Evolutionary conservation across 1,140 invertebrate species (phyloP), one percentile per base, ranked within the genome.

Genomic region (Paralvinella palmiformis): DNA sequence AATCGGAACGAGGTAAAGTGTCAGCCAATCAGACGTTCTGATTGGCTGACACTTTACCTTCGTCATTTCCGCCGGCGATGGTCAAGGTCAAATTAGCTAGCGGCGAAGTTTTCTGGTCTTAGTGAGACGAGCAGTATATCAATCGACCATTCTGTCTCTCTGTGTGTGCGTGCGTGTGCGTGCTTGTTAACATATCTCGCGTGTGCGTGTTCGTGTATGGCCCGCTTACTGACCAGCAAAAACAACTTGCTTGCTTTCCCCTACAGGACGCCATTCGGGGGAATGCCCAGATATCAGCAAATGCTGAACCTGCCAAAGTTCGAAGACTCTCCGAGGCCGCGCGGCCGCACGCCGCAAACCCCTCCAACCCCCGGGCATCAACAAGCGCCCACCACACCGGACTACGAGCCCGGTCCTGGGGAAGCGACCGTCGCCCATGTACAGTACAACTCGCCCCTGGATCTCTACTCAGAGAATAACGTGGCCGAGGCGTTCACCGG

Each of bases 351-450:
- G 53, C 53, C 64, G 31, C 62, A 60, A 57, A 64, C 59, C n/a
- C 59, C 69, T 44, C 22, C 62, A 33, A 22, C 45, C 73, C 52
- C 72, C 73, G 70, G 71, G 75, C 66, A 24, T 24, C 33, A 31
- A 29, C 60, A 45, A n/a, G 5, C 17, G n/a, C 24, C 20, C 20
- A 3, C 41, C 1, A 22, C 29, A n/a, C 24, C 13, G 3, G 35
- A 58, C 13, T 44, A 44, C 31, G 24, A 27, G 20, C 6, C 35
- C 3, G 33, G 37, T 31, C 31, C 44, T n/a, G 63, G 63, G 13
- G 63, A 65, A 6, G 63, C 63, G 0, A 50, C 53, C 29, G 63
- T 65, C 13, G 59, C 64, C 1, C 64, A 66, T 32, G 32, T 62
- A 24, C 64, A 66, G 52, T 66, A 65, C 52, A 66, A 66, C 37